Conservation (phyloP, 2,113 vertebrate species). For the Oreamnos americanus region DNA sequence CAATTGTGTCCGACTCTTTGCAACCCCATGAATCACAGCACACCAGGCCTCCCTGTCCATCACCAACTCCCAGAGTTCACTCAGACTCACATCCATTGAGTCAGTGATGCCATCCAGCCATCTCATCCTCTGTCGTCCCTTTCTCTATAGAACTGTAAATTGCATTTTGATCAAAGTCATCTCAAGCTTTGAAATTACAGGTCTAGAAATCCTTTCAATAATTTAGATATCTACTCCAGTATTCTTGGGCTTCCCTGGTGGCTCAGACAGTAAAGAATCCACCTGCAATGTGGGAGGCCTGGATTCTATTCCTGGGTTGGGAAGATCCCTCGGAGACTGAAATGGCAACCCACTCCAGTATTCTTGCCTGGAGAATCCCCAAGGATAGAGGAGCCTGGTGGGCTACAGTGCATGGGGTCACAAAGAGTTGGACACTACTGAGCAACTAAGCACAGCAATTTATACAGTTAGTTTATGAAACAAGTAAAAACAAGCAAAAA, state of each 20-base stretch:
- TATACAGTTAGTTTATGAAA: background rate
- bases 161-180: background rate
- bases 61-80: no score
- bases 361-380: background rate
- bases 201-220: background rate
- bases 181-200: background rate
- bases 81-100: no score
- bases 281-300: background rate
- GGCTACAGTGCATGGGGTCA: background rate
- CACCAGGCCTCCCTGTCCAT: no score
- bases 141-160: background rate
- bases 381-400: background rate
- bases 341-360: background rate
- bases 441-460: background rate
- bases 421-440: background rate
- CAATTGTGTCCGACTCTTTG: no score
- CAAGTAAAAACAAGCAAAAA: slow-evolving; percentile 23
- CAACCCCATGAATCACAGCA: no score
- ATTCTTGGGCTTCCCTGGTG: background rate
- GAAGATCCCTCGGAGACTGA: background rate
- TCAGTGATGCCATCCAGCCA: no score
- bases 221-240: background rate
- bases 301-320: background rate
- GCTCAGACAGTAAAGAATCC: background rate
- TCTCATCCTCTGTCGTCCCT: no score